Conservation (phyloP, 2,888 invertebrate species). For the Caenorhabditis zanzibari region DNA sequence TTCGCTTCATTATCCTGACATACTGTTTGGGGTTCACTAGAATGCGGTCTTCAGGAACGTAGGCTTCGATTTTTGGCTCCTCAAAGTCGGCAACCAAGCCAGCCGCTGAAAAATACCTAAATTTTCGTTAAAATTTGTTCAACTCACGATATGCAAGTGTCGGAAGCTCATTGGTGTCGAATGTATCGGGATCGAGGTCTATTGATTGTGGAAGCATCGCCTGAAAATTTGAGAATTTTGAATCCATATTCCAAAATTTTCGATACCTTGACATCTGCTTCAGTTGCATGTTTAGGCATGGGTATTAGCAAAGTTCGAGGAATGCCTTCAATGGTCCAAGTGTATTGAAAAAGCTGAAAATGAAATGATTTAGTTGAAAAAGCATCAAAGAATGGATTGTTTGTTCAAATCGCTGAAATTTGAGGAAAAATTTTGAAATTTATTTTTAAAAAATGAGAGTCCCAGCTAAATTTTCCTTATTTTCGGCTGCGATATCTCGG, state of each 20-base stretch:
- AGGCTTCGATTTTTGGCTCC: not conserved
- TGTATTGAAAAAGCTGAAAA: conserved; percentile 42
- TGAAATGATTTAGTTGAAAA: too few species aligned
- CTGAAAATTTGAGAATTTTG: not conserved
- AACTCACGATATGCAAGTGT: conserved; percentile 30
- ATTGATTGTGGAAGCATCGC: conserved; percentile 30
- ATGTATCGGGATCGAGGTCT: not conserved
- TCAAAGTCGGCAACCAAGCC: not conserved
- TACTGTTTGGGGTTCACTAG: conserved; percentile 19
- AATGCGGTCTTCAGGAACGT: too few species aligned
- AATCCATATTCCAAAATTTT: not conserved
- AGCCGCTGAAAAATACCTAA: not conserved
- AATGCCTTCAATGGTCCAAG: conserved; percentile 16
- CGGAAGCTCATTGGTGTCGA: not conserved
- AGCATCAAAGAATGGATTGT: too few species aligned
- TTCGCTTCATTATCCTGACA: conserved; percentile 4
- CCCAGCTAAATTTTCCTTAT: too few species aligned
- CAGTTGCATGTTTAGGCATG: conserved; percentile 43
- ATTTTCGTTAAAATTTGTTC: not conserved
- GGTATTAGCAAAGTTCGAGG: conserved; percentile 33
- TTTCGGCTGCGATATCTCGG: too few species aligned
- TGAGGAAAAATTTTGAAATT: too few species aligned
- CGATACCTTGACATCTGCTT: conserved; percentile 37
- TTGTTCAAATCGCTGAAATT: too few species aligned
- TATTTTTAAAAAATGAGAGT: too few species aligned